phyloP scores from a whole-genome alignment of 2,797 vertebrate species.

The Echeneis naucrates region DNA sequence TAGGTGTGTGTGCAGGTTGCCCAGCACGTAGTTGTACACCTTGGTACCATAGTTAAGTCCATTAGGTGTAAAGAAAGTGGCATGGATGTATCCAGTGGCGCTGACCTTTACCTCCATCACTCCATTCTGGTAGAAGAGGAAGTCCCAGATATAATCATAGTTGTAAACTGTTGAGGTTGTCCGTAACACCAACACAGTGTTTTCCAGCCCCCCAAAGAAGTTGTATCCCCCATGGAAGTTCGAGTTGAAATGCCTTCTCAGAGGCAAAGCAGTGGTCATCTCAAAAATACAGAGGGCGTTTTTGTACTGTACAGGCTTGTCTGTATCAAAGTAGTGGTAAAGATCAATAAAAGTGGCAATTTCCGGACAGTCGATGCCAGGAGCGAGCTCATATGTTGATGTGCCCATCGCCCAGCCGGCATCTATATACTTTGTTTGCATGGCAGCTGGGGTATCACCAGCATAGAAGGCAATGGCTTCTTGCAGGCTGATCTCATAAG shows the following conservation, averaged over 20 bases:
- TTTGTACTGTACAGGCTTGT: constrained; percentile 84
- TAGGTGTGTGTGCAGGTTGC: constrained; percentile 96
- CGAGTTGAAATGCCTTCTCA: constrained; percentile 92
- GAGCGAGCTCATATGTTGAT: constrained; percentile 87
- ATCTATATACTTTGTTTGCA: constrained; percentile 96
- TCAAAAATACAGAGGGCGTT: constrained; percentile 93
- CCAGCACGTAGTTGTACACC: constrained; percentile 89
- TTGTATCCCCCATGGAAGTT: constrained; percentile 88
- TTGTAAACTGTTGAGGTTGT: constrained; percentile 95
- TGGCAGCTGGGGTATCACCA: constrained; percentile 89
- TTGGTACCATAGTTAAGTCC: constrained; percentile 88
- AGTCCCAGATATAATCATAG: constrained; percentile 98
- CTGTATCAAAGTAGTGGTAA: constrained; percentile 88
- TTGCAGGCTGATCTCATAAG: constrained; percentile 93
- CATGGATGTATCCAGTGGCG: constrained; percentile 92
- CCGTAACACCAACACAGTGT: constrained; percentile 89
- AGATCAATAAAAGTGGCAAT: constrained; percentile 88
- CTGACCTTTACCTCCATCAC: constrained; percentile 93
- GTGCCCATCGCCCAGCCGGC: constrained; percentile 92
- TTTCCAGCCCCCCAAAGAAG: constrained; percentile 91
- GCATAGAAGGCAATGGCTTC: constrained; percentile 93
- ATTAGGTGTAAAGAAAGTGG: constrained; percentile 91
- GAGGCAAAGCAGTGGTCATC: constrained; percentile 89
- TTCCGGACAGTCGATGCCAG: constrained; percentile 93
- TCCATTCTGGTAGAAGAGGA: constrained; percentile 92